Evolutionary conservation across 53 echinoderm and acorn worm genomes (phyloP).

Genomic region (Paracentrotus lividus): DNA sequence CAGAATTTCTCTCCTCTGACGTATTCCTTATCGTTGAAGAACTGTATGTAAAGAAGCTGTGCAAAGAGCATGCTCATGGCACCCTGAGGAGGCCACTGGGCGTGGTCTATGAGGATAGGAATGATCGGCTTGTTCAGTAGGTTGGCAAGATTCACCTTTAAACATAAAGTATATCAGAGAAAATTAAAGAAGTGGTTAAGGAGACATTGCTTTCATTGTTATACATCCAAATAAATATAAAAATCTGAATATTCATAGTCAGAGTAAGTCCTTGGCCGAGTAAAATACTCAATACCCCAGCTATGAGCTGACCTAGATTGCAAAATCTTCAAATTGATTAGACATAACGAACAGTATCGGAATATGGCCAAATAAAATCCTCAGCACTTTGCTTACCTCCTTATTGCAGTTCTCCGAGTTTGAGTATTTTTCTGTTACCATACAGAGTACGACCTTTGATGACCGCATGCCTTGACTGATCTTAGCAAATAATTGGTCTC

Average conservation of each 20-base stretch:
- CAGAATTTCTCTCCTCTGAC: constrained; percentile 96
- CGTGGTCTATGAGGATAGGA: constrained; percentile 89
- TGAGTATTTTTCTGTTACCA: constrained; percentile 96
- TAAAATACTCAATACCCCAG: too few relatives aligned
- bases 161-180: too few relatives aligned
- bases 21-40: constrained; percentile 89
- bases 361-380: too few relatives aligned
- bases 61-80: constrained; percentile 99
- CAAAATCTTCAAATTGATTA: too few relatives aligned
- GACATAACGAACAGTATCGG: too few relatives aligned
- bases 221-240: too few relatives aligned
- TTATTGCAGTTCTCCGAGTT: constrained; percentile 97
- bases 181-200: neutral
- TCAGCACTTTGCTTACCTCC: constrained; percentile 88
- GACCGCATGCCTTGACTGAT: constrained; percentile 97
- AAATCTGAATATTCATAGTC: too few relatives aligned
- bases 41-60: constrained; percentile 99
- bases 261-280: too few relatives aligned
- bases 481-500: constrained; percentile 90
- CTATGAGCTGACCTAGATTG: too few relatives aligned
- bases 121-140: constrained; percentile 98
- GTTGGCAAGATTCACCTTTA: constrained; percentile 94
- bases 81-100: constrained; percentile 90
- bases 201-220: neutral
- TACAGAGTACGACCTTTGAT: constrained; percentile 93